Evolutionary conservation across 1,140 invertebrate species (phyloP).

Genomic region (Hylaeus anthracinus): DNA sequence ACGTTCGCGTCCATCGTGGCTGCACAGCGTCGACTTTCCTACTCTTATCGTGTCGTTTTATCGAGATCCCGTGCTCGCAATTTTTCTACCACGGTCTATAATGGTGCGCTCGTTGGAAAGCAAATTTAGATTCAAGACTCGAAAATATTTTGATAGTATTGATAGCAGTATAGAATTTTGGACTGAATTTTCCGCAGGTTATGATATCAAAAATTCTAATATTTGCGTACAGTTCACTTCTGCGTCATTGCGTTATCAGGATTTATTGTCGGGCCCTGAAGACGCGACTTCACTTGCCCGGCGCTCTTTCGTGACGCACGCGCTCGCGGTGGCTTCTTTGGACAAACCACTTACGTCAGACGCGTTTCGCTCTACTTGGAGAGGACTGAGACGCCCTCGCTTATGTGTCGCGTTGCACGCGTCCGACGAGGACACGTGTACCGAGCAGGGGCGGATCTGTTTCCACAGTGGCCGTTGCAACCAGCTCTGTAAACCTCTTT

Average conservation of each 20-base stretch:
- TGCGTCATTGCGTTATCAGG: slow-evolving; percentile 25
- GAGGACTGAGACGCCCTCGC: slow-evolving; percentile 40
- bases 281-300: slow-evolving; percentile 26
- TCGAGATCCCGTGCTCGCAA: slow-evolving; percentile 18
- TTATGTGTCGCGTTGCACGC: background rate
- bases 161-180: too few relatives aligned
- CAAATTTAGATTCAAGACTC: too few relatives aligned
- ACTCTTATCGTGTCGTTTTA: slow-evolving; percentile 33
- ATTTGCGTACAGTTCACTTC: background rate
- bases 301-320: slow-evolving; percentile 17
- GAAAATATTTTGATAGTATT: too few relatives aligned
- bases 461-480: background rate
- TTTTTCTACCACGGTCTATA: slow-evolving; percentile 26
- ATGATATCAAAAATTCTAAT: too few relatives aligned
- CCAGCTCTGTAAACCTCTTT: background rate
- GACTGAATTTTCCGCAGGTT: too few relatives aligned
- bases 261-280: slow-evolving; percentile 20
- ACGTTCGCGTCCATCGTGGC: background rate
- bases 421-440: too few relatives aligned
- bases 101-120: background rate
- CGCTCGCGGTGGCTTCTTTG: slow-evolving; percentile 30
- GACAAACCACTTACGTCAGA: slow-evolving; percentile 40
- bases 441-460: background rate
- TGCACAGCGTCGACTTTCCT: background rate
- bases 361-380: slow-evolving; percentile 54